These are phyloP conservation scores for Camelus dromedarius DNA, from an alignment of 2,113 vertebrate species.

Conservation along the genomic window DNA sequence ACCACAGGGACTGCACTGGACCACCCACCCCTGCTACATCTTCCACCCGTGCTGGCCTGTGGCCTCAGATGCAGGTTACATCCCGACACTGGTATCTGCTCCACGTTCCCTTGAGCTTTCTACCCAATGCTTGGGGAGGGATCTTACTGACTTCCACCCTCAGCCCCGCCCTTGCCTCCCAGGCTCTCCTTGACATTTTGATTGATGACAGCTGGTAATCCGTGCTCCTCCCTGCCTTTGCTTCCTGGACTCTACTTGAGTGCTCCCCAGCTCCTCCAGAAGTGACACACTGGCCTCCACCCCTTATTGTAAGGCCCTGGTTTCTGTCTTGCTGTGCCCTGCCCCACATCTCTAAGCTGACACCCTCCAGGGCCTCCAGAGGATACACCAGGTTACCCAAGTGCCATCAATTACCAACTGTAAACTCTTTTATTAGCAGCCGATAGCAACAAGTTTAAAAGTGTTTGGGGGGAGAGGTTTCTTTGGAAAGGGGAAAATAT, in stretches of 20 bases:
- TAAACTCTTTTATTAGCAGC: background rate
- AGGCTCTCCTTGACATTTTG: background rate
- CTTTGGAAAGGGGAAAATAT: background rate
- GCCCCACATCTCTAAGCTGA: background rate
- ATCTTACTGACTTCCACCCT: background rate
- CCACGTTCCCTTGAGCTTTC: constrained; percentile 23
- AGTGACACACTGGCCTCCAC: constrained; percentile 34
- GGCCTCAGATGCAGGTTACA: background rate
- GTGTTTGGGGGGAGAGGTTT: background rate
- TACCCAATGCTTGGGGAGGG: background rate
- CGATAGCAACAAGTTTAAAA: background rate
- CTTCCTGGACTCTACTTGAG: background rate
- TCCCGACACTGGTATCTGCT: background rate
- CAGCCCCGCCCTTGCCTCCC: background rate
- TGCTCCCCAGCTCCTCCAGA: background rate
- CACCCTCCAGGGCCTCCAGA: background rate
- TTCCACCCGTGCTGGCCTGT: background rate
- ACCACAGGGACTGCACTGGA: background rate
- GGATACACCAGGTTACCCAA: background rate
- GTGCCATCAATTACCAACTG: background rate
- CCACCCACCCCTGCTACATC: background rate
- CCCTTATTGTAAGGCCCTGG: background rate
- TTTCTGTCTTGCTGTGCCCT: background rate
- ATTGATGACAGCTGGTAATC: background rate
- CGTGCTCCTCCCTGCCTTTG: background rate